Evolutionary conservation across 2,888 invertebrate genomes (phyloP).

Genomic region (Drosophila anomelani): DNA sequence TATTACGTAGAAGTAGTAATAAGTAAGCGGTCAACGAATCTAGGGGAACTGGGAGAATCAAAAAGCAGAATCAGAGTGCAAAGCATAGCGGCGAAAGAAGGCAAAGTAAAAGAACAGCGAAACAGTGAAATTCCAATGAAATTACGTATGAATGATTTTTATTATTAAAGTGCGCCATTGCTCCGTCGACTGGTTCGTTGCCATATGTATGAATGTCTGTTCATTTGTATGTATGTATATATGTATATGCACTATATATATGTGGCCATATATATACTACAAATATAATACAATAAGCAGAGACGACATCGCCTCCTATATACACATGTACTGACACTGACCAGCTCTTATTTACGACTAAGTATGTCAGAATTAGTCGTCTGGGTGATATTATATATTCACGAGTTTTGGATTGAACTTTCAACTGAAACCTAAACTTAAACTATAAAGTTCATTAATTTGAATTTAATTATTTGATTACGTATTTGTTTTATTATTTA

Average conservation of each 20-base stretch:
- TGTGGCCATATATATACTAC: neutral
- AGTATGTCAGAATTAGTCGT: conserved; percentile 34
- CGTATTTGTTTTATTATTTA: too few relatives aligned
- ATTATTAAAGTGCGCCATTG: conserved; percentile 57
- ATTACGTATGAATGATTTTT: conserved; percentile 68
- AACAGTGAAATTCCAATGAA: conserved; percentile 56
- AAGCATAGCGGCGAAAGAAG: conserved; percentile 26
- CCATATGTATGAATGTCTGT: conserved; percentile 1
- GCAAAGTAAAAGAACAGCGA: conserved; percentile 31
- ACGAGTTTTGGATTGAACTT: conserved; percentile 35
- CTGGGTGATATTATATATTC: conserved; percentile 51
- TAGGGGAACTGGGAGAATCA: conserved; percentile 11
- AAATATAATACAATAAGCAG: conserved; percentile 12
- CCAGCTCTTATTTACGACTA: conserved; percentile 26
- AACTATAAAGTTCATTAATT: neutral
- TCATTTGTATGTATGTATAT: neutral
- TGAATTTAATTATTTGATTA: too few relatives aligned
- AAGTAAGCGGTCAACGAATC: conserved; percentile 18
- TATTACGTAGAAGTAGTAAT: neutral
- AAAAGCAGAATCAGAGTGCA: conserved; percentile 23
- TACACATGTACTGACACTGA: conserved; percentile 14
- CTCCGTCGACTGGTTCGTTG: conserved; percentile 36
- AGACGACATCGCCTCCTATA: conserved; percentile 5
- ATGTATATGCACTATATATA: conserved; percentile 3
- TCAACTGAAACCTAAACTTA: conserved; percentile 5